Conservation (phyloP, 2,113 vertebrate species). For the Phylloscopus whistleri region DNA sequence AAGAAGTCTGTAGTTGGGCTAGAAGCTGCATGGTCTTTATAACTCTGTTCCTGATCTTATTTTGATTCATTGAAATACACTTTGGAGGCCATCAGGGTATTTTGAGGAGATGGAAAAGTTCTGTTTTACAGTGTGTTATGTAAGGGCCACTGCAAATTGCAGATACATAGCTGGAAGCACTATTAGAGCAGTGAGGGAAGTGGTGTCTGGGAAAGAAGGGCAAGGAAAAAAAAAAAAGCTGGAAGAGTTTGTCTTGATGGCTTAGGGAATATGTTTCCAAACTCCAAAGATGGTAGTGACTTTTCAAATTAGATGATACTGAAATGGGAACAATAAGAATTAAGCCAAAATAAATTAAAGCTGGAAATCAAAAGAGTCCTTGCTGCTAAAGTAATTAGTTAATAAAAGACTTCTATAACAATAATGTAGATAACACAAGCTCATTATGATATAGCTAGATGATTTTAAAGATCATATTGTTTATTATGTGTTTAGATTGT, state of each 20-base stretch:
- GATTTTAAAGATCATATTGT: not conserved
- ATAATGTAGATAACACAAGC: not conserved
- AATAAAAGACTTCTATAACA: not conserved
- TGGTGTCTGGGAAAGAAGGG: not conserved
- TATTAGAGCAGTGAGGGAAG: rapidly evolving
- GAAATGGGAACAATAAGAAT: not conserved
- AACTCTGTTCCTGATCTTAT: not conserved
- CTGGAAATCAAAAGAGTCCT: not conserved
- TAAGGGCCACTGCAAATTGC: not conserved
- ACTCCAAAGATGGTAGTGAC: not conserved
- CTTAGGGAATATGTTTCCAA: not conserved
- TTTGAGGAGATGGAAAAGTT: not conserved
- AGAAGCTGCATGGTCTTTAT: not conserved
- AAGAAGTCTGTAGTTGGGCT: not conserved
- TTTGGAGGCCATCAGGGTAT: not conserved
- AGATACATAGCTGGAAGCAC: not conserved
- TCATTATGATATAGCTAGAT: not conserved
- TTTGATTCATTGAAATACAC: not conserved
- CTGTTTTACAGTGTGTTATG: not conserved
- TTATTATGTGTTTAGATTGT: not conserved
- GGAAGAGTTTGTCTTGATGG: not conserved
- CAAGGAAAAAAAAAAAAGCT: not conserved
- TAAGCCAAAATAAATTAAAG: not conserved
- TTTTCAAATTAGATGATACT: not conserved
- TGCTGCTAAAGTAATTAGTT: not conserved